Percentiles rank a stretch among this genome's conserved stretches.
phyloP scores from a whole-genome alignment of 2,113 vertebrate species.

The Mesocricetus auratus region DNA sequence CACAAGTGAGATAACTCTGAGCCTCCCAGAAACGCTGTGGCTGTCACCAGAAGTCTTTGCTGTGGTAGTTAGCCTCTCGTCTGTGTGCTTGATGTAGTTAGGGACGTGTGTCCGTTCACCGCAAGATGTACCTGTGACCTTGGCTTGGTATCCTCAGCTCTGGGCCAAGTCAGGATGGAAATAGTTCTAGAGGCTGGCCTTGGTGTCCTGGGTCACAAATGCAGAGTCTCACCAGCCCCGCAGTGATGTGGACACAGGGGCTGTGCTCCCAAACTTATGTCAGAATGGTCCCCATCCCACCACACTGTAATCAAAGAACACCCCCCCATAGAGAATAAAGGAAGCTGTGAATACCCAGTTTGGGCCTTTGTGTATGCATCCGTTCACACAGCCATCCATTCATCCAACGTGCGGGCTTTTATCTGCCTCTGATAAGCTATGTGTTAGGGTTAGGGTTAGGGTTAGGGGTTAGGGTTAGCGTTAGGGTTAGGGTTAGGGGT shows the following conservation, averaged over 20 bases:
- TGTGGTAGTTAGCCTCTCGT: rapidly evolving
- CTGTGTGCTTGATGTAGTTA: rapidly evolving
- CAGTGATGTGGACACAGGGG: too few species aligned
- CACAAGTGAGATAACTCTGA: too few species aligned
- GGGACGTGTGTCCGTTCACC: rapidly evolving
- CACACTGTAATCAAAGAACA: rapidly evolving
- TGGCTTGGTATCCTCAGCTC: rapidly evolving
- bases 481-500: too few species aligned
- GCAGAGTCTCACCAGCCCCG: background rate
- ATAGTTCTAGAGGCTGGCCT: background rate
- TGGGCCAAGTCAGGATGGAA: rapidly evolving
- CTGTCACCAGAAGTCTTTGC: rapidly evolving
- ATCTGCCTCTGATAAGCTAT: background rate
- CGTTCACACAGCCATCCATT: rapidly evolving
- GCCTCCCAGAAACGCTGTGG: rapidly evolving
- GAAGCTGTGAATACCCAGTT: rapidly evolving
- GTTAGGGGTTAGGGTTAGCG: too few species aligned
- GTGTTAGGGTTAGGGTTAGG: too few species aligned
- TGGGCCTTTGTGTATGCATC: rapidly evolving
- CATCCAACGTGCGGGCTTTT: background rate
- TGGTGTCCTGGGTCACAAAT: rapidly evolving
- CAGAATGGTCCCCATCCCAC: rapidly evolving
- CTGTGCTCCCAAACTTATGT: background rate
- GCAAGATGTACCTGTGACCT: rapidly evolving
- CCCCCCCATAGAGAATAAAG: background rate